Evolutionary conservation across 2,113 vertebrate genomes (phyloP), one percentile per base, ranked within the genome.

Genomic region (Rhinogobius similis): DNA sequence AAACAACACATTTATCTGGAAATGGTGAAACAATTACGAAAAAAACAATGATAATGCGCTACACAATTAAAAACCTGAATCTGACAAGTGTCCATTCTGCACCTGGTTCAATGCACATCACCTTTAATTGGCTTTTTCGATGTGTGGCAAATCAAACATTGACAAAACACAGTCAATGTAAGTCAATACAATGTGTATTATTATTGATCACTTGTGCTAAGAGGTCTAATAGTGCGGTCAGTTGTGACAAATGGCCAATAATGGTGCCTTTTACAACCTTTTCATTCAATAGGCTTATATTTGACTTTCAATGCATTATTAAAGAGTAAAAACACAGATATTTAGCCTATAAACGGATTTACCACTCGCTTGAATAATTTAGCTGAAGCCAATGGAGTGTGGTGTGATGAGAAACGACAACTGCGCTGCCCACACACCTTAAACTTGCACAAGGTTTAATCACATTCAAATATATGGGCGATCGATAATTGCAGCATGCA

Each of bases 401-500:
- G 29, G 27, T 1, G 18, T n/a, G 58, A 36, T 61, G 29, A 6
- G 29, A n/a, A 61, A n/a, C 27, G 58, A 61, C 58, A 61, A 9
- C 29, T 20, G 29, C 58, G 5, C 2, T 20, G 20, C 29, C 20
- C 58, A 61, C 58, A 61, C 29, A 36, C 58, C 58, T n/a, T 5
- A 61, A 5, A 20, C 58, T 21, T 12, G 58, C 58, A 21, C 16
- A 36, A 21, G 29, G 18, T 38, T 61, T 61, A 61, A 61, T 61
- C 58, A 61, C 58, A 61, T 61, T 61, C 58, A 61, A 38, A 61
- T 61, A 61, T 61, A 61, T 61, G 58, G 58, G 20, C n/a, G 41
- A 74, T 74, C 69, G 48, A 63, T 64, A 59, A 26, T 26, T 1
- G 1, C 48, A 48, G 38, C 48, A 62, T 70, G 67, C 58, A 38